Conservation (phyloP, 2,797 vertebrate species). For the Danio kyathit region DNA sequence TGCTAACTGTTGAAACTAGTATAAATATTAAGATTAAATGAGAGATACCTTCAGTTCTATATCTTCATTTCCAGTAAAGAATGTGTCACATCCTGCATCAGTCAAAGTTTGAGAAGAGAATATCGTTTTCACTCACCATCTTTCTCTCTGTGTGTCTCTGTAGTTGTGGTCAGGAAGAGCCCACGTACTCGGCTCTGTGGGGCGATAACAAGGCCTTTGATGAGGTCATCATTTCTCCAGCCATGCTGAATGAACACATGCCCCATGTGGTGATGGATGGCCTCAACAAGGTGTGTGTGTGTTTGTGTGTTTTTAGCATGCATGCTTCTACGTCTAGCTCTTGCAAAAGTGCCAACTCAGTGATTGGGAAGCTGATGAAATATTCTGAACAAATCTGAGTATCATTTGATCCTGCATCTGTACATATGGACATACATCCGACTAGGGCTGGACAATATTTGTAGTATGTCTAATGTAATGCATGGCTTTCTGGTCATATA, state of each 20-base stretch:
- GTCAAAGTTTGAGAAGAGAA: background rate
- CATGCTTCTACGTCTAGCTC: constrained; percentile 10
- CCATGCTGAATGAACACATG: constrained; percentile 98
- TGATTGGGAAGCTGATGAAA: background rate
- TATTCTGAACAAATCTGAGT: constrained; percentile 8
- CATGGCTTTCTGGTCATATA: background rate
- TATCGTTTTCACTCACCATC: background rate
- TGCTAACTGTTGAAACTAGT: too few species aligned
- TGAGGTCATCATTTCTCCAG: constrained; percentile 98
- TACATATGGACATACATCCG: background rate
- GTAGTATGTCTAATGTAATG: background rate
- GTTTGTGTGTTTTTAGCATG: constrained; percentile 41
- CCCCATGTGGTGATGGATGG: constrained; percentile 98
- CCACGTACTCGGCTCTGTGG: constrained; percentile 98
- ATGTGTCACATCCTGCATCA: background rate
- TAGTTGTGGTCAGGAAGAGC: constrained; percentile 98
- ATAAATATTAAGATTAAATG: too few species aligned
- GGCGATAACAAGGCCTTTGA: constrained; percentile 98
- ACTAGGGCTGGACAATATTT: background rate
- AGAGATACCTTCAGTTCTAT: too few species aligned
- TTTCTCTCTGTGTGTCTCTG: constrained; percentile 30
- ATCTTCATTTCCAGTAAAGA: background rate
- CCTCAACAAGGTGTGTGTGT: constrained; percentile 84
- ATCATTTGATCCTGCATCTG: background rate
- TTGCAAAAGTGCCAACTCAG: constrained; percentile 8